Base-by-base conservation (phyloP, 2,113 vertebrate species). In the Camelus bactrianus region DNA sequence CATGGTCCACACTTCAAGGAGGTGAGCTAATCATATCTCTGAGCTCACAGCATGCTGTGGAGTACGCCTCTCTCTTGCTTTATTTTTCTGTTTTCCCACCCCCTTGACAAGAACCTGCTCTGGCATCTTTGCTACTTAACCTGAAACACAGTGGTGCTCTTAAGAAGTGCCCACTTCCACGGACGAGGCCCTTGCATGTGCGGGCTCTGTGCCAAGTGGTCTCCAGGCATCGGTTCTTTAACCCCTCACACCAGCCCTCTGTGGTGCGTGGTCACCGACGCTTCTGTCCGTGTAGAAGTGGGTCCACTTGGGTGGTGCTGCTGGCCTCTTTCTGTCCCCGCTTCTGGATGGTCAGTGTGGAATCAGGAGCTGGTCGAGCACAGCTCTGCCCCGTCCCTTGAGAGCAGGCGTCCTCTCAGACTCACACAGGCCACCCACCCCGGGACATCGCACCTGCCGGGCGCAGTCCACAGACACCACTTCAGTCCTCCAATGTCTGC, bases 231-330 rank as follows among this genome's bases (percentile, higher is more conserved):
- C 6, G 0, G 13, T 24, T 14, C 32, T 93, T 22, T 64, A 4
- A 20, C 7, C 10, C 19, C 20, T 54, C 38, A 52, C 12, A 22
- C 11, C 14, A n/a, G 3, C 70, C n/a, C 8, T 30, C 2, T 1
- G 7, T 65, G 81, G 32, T 14, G 3, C 1, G 0, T 5, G 28
- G 70, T 70, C n/a, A 13, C 24, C 32, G 17, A 19, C 22, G 14
- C 24, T 79, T 42, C 65, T 81, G 11, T 38, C 30, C 15, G 12
- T 1, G n/a, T 48, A 38, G n/a, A 81, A 67, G 5, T 22, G 75
- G 38, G 5, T 35, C 30, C 17, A 10, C 20, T 6, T 13, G 11
- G 70, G 35, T 0, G 22, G 4, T 3, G 0, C 35, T 38, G 48
- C 38, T 17, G 26, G 46, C 28, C 15, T n/a, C 14, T 60, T 7